These are phyloP conservation scores for Dipodomys stephensi DNA, from an alignment of 2,113 vertebrate genomes.

Conservation along the genomic window DNA sequence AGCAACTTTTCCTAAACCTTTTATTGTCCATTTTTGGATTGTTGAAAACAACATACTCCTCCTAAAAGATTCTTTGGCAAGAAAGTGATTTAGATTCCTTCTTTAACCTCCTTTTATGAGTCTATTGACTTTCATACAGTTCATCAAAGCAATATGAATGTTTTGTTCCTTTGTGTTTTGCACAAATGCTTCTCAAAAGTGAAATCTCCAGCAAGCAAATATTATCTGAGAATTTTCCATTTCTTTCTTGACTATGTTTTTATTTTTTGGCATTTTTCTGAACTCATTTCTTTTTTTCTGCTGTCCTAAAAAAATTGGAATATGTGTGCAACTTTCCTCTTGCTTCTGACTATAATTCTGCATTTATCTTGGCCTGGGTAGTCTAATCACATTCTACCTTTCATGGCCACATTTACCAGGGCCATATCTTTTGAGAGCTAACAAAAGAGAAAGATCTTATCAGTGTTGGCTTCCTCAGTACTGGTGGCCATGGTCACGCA, in stretches of 20 bases:
- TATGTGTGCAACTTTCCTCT: not conserved
- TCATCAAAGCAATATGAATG: conserved; percentile 1
- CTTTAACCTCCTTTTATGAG: conserved; percentile 40
- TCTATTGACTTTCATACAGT: conserved; percentile 56
- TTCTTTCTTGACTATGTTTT: not conserved
- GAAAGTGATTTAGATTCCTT: conserved; percentile 31
- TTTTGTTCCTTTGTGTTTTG: conserved; percentile 42
- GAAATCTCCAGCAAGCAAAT: conserved; percentile 2
- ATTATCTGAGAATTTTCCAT: not conserved
- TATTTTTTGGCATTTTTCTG: conserved; percentile 11
- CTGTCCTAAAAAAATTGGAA: not conserved
- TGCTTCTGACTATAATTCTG: not conserved
- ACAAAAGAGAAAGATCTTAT: not conserved
- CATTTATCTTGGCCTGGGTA: not conserved
- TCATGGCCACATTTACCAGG: not conserved
- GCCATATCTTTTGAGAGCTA: not conserved
- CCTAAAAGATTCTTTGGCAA: conserved; percentile 30
- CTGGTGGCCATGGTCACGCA: not conserved
- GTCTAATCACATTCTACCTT: not conserved
- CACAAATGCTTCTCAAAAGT: conserved; percentile 56
- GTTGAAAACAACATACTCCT: not conserved
- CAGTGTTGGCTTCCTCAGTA: not conserved
- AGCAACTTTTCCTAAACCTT: conserved; percentile 12
- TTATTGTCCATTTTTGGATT: not conserved
- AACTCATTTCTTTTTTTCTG: conserved; percentile 41